Base-by-base conservation (phyloP, 2,797 vertebrate species). In the Cossypha polioptera region DNA sequence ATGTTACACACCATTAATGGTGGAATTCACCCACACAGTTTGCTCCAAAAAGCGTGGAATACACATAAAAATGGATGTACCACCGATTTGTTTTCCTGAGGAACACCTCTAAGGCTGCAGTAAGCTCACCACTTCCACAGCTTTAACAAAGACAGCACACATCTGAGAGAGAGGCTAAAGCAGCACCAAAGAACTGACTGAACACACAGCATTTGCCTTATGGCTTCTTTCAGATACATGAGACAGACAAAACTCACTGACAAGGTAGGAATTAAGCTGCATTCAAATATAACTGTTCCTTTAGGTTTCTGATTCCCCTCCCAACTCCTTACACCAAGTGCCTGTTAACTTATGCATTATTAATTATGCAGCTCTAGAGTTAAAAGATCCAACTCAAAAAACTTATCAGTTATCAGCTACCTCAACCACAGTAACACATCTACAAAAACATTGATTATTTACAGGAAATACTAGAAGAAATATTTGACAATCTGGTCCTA, bases 1-100 rank as follows among this genome's bases (percentile, higher is more conserved):
- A 93, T 40, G 93, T 76, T 91, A 93, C 87, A 96, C 79, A 79
- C 77, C 76, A 96, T 95, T 96, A 90, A 61, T 67, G 72, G 58
- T 88, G 85, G 93, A 95, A 95, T 92, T 93, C 0, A 1, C 36
- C 75, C 11, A 38, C 79, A 81, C 82, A 83, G 92, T 95, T 93
- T 92, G 69, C 31, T 83, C 69, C 59, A 63, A 55, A 93, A 13
- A 91, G 55, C 58, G 25, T 21, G 50, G 67, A 92, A 92, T 48
- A 69, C 28, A 68, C 67, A 74, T 71, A 89, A 84, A 97, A 96
- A 94, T 17, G 20, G 54, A 77, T 77, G 57, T n/a, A 28, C n/a
- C 4, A 3, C 31, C 5, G 14, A 69, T 58, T n/a, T 72, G 33
- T 8, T 73, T 75, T 67, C 57, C 79, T 68, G 63, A 73, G 40